Base-by-base conservation (phyloP, 2,797 vertebrate genomes). In the Sylvia borin region DNA sequence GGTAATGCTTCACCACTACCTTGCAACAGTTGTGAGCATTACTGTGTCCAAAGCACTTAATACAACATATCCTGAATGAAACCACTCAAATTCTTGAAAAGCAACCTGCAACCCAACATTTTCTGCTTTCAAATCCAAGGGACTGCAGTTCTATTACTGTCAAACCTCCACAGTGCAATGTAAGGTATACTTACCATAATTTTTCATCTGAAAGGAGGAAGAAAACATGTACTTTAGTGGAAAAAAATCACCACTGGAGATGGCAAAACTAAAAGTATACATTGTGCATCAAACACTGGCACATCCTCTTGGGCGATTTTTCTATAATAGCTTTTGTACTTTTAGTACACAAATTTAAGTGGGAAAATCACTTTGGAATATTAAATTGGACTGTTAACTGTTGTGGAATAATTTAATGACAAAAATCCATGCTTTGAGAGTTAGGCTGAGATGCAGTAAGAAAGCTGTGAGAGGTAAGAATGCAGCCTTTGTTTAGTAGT, bases 1-100 rank as follows among this genome's bases (percentile, higher is more conserved):
- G 27, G 25, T 12, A 31, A 66, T 4, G 53, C 36, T 70, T 70
- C 0, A 0, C 26, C 47, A 4, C 22, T 48, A 19, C 53, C 7
- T 3, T 29, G 19, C 18, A 25, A 45, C 15, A 21, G 16, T 1
- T 29, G 43, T 2, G 24, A 66, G 40, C 26, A 1, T 13, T 20
- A 5, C 36, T 19, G 22, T 3, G 9, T 43, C 60, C 53, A 48
- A 32, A 77, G 29, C 34, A 8, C 51, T 61, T 17, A 12, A 11
- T 9, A 13, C 18, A 48, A 13, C 20, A 2, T 2, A 42, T 62
- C 42, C 36, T 51, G 7, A 85, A 54, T 17, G 11, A 80, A 71
- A 47, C 42, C 13, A 25, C 24, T 78, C 42, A 4, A 19, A 13
- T 42, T 58, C 40, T 32, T 58, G 11, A 65, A 83, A 73, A 32